phyloP scores from a whole-genome alignment of 2,113 vertebrate genomes.

The Tachysurus vachellii region DNA sequence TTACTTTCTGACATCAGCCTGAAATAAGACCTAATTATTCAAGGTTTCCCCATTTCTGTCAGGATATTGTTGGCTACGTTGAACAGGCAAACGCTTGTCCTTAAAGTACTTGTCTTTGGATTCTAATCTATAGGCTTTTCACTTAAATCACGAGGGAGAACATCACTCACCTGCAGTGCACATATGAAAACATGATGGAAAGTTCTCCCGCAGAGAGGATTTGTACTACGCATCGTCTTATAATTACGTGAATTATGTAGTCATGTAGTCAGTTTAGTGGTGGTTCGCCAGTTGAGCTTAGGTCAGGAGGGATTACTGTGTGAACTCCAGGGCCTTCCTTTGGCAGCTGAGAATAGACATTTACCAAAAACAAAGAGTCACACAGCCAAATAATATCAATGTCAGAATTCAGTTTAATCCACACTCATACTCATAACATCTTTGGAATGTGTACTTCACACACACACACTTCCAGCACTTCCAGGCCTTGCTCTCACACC shows the following conservation, averaged over 20 bases:
- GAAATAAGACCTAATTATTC: constrained; percentile 65
- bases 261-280: constrained; percentile 39
- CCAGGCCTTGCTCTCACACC: constrained; percentile 25
- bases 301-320: constrained; percentile 37
- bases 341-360: constrained; percentile 32
- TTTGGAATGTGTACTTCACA: constrained; percentile 8
- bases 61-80: constrained; percentile 53
- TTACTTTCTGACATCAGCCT: constrained; percentile 45
- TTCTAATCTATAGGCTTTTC: constrained; percentile 30
- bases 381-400: constrained; percentile 21
- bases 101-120: constrained; percentile 57
- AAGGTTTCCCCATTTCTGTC: constrained; percentile 52
- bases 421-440: not conserved
- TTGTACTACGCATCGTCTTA: constrained; percentile 35
- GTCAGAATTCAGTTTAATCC: constrained; percentile 38
- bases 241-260: constrained; percentile 49
- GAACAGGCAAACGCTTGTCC: constrained; percentile 63
- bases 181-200: constrained; percentile 37
- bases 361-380: constrained; percentile 23
- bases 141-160: constrained; percentile 35
- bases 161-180: constrained; percentile 34
- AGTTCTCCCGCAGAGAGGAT: constrained; percentile 36
- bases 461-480: constrained; percentile 4
- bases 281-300: constrained; percentile 27
- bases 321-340: constrained; percentile 29